phyloP scores from a whole-genome alignment of 1,140 invertebrate genomes.

The Drosophila melanogaster region DNA sequence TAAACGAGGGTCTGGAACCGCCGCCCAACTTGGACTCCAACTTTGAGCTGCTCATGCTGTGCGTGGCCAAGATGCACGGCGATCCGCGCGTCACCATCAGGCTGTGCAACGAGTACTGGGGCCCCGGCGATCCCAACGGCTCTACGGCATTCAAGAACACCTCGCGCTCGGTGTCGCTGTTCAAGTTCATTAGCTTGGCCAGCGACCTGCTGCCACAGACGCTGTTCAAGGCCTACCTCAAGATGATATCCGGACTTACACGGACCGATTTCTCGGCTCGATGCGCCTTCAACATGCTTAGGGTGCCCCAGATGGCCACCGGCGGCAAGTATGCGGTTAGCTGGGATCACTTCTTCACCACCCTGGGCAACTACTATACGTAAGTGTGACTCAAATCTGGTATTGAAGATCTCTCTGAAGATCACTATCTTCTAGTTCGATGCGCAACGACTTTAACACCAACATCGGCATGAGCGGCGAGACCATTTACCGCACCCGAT shows the following conservation, averaged over 20 bases:
- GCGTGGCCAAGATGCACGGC: constrained; percentile 91
- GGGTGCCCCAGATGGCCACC: constrained; percentile 86
- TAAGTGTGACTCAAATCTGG: constrained; percentile 54
- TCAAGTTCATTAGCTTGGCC: constrained; percentile 95
- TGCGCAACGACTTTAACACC: constrained; percentile 88
- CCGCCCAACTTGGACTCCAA: constrained; percentile 90
- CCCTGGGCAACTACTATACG: constrained; percentile 91
- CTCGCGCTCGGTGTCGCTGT: constrained; percentile 90
- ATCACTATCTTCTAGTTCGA: constrained; percentile 57
- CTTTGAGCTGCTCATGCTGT: constrained; percentile 93
- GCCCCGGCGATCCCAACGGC: constrained; percentile 86
- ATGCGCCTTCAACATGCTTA: constrained; percentile 94
- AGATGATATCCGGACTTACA: constrained; percentile 93
- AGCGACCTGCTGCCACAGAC: constrained; percentile 94
- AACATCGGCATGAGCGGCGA: constrained; percentile 83
- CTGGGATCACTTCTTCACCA: constrained; percentile 96
- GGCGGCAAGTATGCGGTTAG: constrained; percentile 87
- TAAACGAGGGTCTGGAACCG: constrained; percentile 92
- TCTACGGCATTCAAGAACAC: constrained; percentile 56
- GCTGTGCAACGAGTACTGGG: constrained; percentile 93
- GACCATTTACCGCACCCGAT: constrained; percentile 88
- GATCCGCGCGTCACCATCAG: constrained; percentile 90
- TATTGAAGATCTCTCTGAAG: neutral
- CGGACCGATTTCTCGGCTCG: constrained; percentile 89
- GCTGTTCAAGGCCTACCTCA: constrained; percentile 94